Percentiles rank a stretch among this genome's conserved stretches.
phyloP scores from a whole-genome alignment of 2,888 invertebrate species.

The Mycalesis mineus region DNA sequence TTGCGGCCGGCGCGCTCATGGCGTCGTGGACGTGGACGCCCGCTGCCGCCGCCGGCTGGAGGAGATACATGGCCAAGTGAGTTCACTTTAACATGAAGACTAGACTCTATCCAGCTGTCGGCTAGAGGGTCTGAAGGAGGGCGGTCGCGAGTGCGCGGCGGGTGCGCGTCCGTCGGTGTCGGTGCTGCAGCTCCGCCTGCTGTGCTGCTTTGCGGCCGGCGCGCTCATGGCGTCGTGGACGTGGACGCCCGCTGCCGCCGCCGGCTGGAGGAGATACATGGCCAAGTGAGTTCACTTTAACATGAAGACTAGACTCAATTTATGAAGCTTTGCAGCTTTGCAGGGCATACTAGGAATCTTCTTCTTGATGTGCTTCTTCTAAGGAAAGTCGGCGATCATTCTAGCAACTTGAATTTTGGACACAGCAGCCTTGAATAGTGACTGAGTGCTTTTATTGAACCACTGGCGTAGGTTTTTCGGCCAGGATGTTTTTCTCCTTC shows the following conservation, averaged over 20 bases:
- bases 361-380: too few species aligned
- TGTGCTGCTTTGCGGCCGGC: conserved; percentile 90
- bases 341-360: too few species aligned
- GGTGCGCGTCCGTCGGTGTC: conserved; percentile 88
- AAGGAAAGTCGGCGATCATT: too few species aligned
- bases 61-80: conserved; percentile 74
- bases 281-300: background rate
- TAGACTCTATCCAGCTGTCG: conserved; percentile 60
- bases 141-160: conserved; percentile 77
- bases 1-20: conserved; percentile 91
- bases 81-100: background rate
- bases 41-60: conserved; percentile 91
- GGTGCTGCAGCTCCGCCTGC: conserved; percentile 87
- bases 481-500: too few species aligned
- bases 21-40: conserved; percentile 97
- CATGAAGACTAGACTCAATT: too few species aligned
- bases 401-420: too few species aligned
- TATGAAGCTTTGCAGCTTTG: too few species aligned
- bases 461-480: too few species aligned
- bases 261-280: conserved; percentile 89
- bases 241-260: conserved; percentile 91
- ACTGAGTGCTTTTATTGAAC: too few species aligned
- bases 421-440: too few species aligned
- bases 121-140: conserved; percentile 46
- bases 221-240: conserved; percentile 96